phyloP scores from a whole-genome alignment of 1,140 invertebrate genomes.

The Calephelis virginiensis region DNA sequence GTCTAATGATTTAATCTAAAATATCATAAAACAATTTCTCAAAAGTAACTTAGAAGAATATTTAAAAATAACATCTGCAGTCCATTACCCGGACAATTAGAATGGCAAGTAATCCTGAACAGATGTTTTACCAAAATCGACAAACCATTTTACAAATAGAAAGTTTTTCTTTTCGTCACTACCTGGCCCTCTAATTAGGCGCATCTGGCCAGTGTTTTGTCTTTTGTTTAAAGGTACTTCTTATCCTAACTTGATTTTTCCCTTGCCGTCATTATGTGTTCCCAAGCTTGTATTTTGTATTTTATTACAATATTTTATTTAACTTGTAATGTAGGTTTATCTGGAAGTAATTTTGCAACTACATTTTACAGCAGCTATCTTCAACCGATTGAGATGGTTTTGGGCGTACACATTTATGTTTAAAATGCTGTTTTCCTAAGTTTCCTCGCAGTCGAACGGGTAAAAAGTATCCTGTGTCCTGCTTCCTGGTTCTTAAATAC shows the following conservation, averaged over 20 bases:
- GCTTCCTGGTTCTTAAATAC: too few species aligned
- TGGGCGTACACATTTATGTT: too few species aligned
- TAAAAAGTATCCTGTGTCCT: too few species aligned
- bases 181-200: neutral
- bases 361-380: too few species aligned
- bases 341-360: too few species aligned
- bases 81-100: neutral
- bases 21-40: neutral
- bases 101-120: slow-evolving; percentile 1
- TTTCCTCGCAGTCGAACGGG: too few species aligned
- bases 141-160: neutral
- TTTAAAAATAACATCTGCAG: neutral
- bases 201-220: neutral
- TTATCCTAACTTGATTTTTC: neutral
- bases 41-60: neutral
- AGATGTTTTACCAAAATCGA: neutral
- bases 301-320: too few species aligned
- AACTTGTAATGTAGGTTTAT: too few species aligned
- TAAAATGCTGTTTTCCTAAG: too few species aligned
- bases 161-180: slow-evolving; percentile 1
- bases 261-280: neutral
- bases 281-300: too few species aligned
- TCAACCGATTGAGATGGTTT: too few species aligned
- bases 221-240: neutral
- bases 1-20: too few species aligned